phyloP scores from a whole-genome alignment of 2,888 invertebrate genomes.

The Callinectes sapidus region DNA sequence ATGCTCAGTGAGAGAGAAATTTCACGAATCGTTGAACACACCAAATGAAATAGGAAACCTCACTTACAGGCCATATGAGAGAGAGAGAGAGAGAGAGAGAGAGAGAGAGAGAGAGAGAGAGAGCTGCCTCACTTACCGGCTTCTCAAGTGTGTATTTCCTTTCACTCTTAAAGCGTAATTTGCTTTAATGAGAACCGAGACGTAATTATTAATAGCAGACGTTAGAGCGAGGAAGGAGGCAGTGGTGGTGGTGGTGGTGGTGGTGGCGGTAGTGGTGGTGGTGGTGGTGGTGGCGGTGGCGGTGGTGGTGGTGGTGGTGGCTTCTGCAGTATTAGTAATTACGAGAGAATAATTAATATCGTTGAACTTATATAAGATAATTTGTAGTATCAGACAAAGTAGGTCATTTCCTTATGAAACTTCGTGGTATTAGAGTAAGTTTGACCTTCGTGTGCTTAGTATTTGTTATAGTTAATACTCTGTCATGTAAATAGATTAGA shows the following conservation, averaged over 20 bases:
- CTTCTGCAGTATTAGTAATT: background rate
- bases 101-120: slow-evolving; percentile 9
- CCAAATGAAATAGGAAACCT: background rate
- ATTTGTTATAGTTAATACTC: background rate
- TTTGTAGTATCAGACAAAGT: background rate
- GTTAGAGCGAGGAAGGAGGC: background rate
- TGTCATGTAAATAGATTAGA: background rate
- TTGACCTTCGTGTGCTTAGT: background rate
- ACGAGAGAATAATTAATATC: background rate
- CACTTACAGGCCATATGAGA: background rate
- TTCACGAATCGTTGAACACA: background rate
- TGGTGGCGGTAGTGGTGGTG: background rate
- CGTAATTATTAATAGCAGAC: slow-evolving; percentile 10
- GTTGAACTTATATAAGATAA: background rate
- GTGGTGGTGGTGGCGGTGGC: background rate
- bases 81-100: slow-evolving; percentile 25
- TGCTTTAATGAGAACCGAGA: background rate
- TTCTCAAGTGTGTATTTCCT: slow-evolving; percentile 16
- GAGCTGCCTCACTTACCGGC: background rate
- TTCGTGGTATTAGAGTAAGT: background rate
- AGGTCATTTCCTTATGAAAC: background rate
- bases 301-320: background rate
- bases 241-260: background rate
- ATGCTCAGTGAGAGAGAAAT: background rate
- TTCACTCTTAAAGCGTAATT: slow-evolving; percentile 17